Base-by-base conservation (phyloP, 2,888 invertebrate genomes). In the Drosophila nigritarsus region DNA sequence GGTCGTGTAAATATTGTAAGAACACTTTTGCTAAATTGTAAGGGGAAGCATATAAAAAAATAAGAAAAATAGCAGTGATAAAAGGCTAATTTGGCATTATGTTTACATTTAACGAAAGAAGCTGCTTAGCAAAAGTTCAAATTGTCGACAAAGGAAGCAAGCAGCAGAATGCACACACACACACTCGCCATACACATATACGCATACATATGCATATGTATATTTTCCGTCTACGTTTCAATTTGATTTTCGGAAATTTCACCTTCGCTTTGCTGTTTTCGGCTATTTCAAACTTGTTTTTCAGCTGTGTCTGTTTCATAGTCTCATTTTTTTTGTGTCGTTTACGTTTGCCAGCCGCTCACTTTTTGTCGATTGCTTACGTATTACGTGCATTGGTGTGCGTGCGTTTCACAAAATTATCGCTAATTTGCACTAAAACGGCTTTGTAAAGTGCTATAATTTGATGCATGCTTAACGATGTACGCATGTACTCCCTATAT, bases 251-350 rank as follows among this genome's bases (percentile, higher is more conserved):
- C 84, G 84, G 84, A 84, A 84, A 84, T 84, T 84, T 84, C 84
- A 84, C 84, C 84, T 84, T 84, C 89, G 90, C 89, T 89, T 88
- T 90, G 83, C 89, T 86, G 89, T 90, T 84, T 84, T 84, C 87
- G 84, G 84, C 90, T 84, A 84, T 84, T 83, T 84, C 87, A 84
- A 84, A 84, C 84, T 84, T 84, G 84, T 85, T 85, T 82, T 85
- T 85, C 87, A 89, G 85, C 87, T 84, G 85, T 89, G 89, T 77
- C 74, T 82, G 87, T 80, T 82, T 84, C 78, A 78, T 80, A 80
- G 79, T 80, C 83, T 80, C 82, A 82, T 82, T 78, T 78, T 80
- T 73, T 81, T 69, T 75, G 50, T 60, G 71, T 78, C 82, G 73
- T 67, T 78, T 82, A 63, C 82, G 68, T 82, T 64, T 78, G 79